phyloP scores from a whole-genome alignment of 2,797 vertebrate species.

The Erethizon dorsatum region DNA sequence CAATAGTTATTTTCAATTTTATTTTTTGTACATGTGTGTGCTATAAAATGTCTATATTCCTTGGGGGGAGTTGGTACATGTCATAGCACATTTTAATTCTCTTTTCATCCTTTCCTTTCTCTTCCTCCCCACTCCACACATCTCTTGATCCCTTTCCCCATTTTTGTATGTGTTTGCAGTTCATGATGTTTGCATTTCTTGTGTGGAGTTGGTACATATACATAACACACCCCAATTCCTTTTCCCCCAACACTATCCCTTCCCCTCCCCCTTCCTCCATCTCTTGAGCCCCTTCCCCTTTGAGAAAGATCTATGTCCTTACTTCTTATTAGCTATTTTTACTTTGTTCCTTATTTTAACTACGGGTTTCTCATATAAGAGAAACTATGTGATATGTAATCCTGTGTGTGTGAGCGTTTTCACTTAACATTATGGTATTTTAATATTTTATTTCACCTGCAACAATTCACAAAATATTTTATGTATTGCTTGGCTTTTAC shows the following conservation, averaged over 20 bases:
- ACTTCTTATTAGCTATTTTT: background rate
- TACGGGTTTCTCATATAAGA: background rate
- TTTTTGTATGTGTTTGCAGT: background rate
- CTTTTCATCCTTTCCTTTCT: background rate
- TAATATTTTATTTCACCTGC: background rate
- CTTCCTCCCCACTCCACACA: background rate
- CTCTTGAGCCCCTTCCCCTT: background rate
- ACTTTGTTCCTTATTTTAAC: background rate
- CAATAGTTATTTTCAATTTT: background rate
- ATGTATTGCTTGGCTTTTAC: background rate
- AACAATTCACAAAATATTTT: constrained; percentile 12
- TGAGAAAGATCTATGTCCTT: background rate
- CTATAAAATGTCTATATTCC: background rate
- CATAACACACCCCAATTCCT: background rate
- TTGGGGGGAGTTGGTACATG: background rate
- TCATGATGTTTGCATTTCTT: fast-evolving
- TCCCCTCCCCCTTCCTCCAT: too few species aligned
- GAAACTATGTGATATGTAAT: background rate
- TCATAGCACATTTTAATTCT: background rate
- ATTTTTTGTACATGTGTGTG: background rate
- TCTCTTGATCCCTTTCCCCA: background rate
- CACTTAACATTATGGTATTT: background rate
- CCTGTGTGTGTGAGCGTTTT: background rate
- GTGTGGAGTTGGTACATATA: background rate
- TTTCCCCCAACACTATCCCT: background rate